Evolutionary conservation across 2,888 invertebrate genomes (phyloP), one percentile per base, ranked within the genome.

Genomic region (Resseliella maxima): DNA sequence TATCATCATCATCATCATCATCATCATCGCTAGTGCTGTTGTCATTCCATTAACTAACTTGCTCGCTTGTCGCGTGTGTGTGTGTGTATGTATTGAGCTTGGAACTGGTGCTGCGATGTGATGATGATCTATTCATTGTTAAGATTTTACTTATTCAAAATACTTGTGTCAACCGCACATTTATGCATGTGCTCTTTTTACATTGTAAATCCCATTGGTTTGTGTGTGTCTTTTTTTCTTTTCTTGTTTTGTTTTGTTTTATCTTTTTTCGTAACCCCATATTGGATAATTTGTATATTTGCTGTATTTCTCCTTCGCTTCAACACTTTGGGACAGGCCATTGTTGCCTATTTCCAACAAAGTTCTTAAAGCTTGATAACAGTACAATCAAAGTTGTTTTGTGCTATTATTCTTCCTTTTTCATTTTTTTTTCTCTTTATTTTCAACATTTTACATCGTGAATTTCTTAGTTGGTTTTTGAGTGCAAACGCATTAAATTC

Each of bases 91-190:
- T 3, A 0, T 3, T 8, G 15, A 59, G 31, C 24, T 2, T 24
- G 59, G 59, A 59, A 10, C 0, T 72, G 72, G 31, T 72, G 35
- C 12, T 3, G 31, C 24, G 24, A 50, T 50, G 46, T 50, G 59
- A 59, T 59, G 59, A 59, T 72, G 72, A 72, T 72, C 72, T 72
- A 72, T 72, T 31, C 72, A 72, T 31, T 72, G 72, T 72, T 72
- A 1, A 15, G 72, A 72, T 72, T 72, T 72, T 72, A 35, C 15
- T 72, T 59, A 59, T 59, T 31, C 72, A 27, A 72, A 31, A 27
- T 31, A 72, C 72, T 72, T 72, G n/a, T 72, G 72, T 72, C 72
- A 72, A 72, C 72, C 72, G 27, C 72, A 31, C 31, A 31, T 72
- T 35, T 72, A 2, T 21, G 72, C 72, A 10, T 72, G 59, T 24